A percentile compares a stretch with the other conserved stretches of the same genome.
phyloP scores from a whole-genome alignment of 2,888 invertebrate genomes.

The Pseudococcus longispinus region DNA sequence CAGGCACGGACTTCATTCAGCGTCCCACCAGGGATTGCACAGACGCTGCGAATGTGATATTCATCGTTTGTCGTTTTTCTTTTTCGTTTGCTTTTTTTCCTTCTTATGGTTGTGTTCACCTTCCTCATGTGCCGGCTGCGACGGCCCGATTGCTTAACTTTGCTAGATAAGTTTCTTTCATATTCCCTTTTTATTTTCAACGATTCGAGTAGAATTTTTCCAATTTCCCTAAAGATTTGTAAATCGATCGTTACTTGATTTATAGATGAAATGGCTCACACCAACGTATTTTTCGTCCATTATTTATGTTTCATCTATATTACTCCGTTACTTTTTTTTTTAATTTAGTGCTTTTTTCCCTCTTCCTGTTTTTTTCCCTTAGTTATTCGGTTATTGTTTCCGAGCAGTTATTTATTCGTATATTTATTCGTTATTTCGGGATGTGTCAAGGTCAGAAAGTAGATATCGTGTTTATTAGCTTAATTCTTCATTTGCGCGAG shows the following conservation, averaged over 20 bases:
- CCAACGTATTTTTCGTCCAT: constrained; percentile 30
- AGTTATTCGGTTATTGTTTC: background rate
- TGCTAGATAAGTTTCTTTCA: constrained; percentile 51
- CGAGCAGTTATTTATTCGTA: background rate
- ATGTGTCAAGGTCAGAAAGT: background rate
- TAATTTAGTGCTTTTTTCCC: background rate
- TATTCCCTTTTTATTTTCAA: constrained; percentile 47
- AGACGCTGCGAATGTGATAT: constrained; percentile 51
- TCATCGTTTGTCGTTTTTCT: constrained; percentile 54
- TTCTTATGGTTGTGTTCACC: constrained; percentile 12
- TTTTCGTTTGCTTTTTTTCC: constrained; percentile 10
- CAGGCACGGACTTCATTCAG: constrained; percentile 35
- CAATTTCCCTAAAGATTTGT: constrained; percentile 56
- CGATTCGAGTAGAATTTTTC: constrained; percentile 52
- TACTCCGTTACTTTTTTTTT: constrained; percentile 14
- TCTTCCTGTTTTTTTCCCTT: background rate
- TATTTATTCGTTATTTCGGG: background rate
- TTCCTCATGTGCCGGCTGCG: constrained; percentile 25
- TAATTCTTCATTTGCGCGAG: too few species aligned
- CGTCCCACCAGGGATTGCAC: constrained; percentile 17
- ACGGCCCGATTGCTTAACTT: constrained; percentile 35
- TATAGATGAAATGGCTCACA: constrained; percentile 52
- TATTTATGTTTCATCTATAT: constrained; percentile 33
- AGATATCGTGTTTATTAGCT: background rate
- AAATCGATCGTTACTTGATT: constrained; percentile 56